A percentile compares a stretch with the other conserved stretches of the same genome.
phyloP scores from a whole-genome alignment of 2,113 vertebrate genomes.

The Cephalophus harveyi region DNA sequence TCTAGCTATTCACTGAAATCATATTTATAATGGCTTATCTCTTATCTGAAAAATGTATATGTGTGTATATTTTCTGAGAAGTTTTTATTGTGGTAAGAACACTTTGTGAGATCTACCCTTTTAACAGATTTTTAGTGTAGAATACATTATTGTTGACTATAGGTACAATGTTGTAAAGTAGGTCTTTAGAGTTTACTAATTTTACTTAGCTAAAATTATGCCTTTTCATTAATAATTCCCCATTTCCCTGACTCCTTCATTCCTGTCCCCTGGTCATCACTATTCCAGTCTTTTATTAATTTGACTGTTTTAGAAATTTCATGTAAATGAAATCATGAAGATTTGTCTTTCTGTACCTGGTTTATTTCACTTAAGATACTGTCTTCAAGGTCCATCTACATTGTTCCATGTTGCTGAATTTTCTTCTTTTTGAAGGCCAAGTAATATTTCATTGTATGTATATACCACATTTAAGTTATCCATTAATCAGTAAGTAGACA shows the following conservation, averaged over 20 bases:
- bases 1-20: not conserved
- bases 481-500: not conserved
- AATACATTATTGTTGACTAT: not conserved
- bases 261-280: not conserved
- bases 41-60: not conserved
- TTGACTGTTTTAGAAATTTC: not conserved
- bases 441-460: not conserved
- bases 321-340: not conserved
- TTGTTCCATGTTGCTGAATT: not conserved
- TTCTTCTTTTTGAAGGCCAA: not conserved
- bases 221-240: not conserved
- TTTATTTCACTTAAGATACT: not conserved
- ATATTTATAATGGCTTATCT: not conserved
- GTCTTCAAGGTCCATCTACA: not conserved
- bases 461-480: not conserved
- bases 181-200: not conserved
- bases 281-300: not conserved
- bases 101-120: not conserved
- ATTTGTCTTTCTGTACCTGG: not conserved
- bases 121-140: not conserved
- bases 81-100: not conserved
- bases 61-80: not conserved
- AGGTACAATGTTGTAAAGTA: not conserved
- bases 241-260: not conserved
- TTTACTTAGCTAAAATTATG: not conserved